Evolutionary conservation across 1,140 invertebrate species (phyloP).

Genomic region (Cecropterus lyciades): DNA sequence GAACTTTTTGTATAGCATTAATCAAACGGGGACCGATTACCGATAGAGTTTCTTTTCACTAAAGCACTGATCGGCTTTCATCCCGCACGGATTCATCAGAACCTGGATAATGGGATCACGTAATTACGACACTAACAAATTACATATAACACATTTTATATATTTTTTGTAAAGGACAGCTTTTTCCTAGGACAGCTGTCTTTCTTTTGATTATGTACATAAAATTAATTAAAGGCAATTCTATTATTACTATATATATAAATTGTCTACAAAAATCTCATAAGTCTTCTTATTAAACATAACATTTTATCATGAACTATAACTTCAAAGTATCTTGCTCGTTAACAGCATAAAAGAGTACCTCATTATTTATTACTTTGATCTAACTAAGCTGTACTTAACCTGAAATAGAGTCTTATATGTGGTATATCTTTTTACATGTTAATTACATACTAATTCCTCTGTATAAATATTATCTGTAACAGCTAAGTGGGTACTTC

Average conservation of each 20-base stretch:
- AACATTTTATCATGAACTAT: constrained; percentile 6
- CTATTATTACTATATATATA: too few relatives aligned
- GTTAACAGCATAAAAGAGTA: constrained; percentile 33
- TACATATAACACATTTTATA: background rate
- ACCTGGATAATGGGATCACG: constrained; percentile 1
- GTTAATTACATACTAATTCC: constrained; percentile 36
- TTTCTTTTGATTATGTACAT: too few relatives aligned
- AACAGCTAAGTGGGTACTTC: background rate
- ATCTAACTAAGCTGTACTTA: constrained; percentile 33
- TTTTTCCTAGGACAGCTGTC: too few relatives aligned
- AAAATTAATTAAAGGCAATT: too few relatives aligned
- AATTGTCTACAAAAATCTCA: too few relatives aligned
- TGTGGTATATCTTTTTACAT: constrained; percentile 23
- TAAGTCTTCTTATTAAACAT: background rate
- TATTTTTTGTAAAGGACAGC: background rate
- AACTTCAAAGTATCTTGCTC: constrained; percentile 24
- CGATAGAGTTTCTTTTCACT: constrained; percentile 33
- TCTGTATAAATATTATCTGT: background rate
- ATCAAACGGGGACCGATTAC: constrained; percentile 43
- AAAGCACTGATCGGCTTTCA: constrained; percentile 19
- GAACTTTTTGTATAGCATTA: constrained; percentile 32
- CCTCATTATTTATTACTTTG: constrained; percentile 39
- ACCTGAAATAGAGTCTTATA: constrained; percentile 26
- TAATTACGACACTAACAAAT: constrained; percentile 15
- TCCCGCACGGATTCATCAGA: constrained; percentile 5